Evolutionary conservation across 2,888 invertebrate species (phyloP), one percentile per base, ranked within the genome.

Genomic region (Sinopyrophorus schimmeli): DNA sequence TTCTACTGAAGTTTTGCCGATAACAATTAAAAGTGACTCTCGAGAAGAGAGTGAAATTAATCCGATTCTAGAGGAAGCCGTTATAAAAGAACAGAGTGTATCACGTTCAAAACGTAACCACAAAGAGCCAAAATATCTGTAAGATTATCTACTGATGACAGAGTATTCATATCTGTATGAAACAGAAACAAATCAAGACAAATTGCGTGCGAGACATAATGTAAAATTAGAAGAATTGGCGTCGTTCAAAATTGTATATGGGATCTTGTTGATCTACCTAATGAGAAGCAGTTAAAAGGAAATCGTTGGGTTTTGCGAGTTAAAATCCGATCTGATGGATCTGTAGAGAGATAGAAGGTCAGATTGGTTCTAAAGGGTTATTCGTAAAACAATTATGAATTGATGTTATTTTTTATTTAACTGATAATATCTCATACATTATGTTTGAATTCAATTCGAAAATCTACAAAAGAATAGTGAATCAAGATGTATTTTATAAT

Each of bases 331-430:
- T 17, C 31, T 3, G 26, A 23, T 14, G 37, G 23, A 23, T 23
- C 24, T 5, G 9, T 37, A 4, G 24, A 37, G 1, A 3, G 26
- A 6, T 63, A 54, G 54, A 67, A 64, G 41, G 67, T 60, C 7
- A 35, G 67, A 20, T 53, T 66, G 3, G 65, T 65, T 21, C 61
- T 57, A 3, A 43, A 56, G 26, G 63, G 65, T 5, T 63, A 47
- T 26, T 24, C 26, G 5, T 62, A 65, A 47, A 47, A 41, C n/a
- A n/a, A n/a, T n/a, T n/a, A n/a, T n/a, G n/a, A n/a, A n/a, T n/a
- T n/a, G n/a, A n/a, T n/a, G n/a, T n/a, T n/a, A n/a, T n/a, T n/a
- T n/a, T n/a, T n/a, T n/a, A n/a, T n/a, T n/a, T n/a, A n/a, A n/a
- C n/a, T n/a, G n/a, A n/a, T n/a, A n/a, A n/a, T n/a, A n/a, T n/a